Percentiles rank a stretch among this genome's conserved stretches.
Conservation (phyloP, 2,888 invertebrate genomes). For the Syrphus vitripennis region DNA sequence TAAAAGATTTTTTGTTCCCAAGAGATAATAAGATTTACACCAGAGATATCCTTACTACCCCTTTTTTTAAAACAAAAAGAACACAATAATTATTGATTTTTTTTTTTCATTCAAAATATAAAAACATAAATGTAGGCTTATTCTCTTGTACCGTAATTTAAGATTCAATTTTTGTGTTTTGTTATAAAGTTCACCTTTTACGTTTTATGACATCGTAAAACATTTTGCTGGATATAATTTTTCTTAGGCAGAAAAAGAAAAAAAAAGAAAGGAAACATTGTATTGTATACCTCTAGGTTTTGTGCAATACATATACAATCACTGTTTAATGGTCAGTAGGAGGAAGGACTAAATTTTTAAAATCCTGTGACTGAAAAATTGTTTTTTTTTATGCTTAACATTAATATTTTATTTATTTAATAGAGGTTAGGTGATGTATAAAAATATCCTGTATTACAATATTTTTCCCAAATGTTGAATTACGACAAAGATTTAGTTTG, state of each 20-base stretch:
- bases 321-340: too few species aligned
- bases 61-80: too few species aligned
- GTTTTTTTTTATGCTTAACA: too few species aligned
- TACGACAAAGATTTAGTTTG: too few species aligned
- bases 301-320: too few species aligned
- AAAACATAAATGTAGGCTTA: neutral
- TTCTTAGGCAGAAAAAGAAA: neutral
- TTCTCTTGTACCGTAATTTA: neutral
- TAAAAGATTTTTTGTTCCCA: neutral
- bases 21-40: neutral
- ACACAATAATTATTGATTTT: neutral
- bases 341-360: too few species aligned
- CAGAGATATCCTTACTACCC: neutral
- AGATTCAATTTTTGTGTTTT: neutral
- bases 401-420: too few species aligned
- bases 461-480: too few species aligned
- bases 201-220: neutral
- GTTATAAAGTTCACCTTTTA: neutral
- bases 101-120: neutral
- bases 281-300: too few species aligned
- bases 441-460: too few species aligned
- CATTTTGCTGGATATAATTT: neutral
- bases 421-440: too few species aligned
- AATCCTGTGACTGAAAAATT: too few species aligned
- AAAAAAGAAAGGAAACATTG: neutral